Evolutionary conservation across 2,113 vertebrate genomes (phyloP).

Genomic region (Pelvicachromis taeniatus): DNA sequence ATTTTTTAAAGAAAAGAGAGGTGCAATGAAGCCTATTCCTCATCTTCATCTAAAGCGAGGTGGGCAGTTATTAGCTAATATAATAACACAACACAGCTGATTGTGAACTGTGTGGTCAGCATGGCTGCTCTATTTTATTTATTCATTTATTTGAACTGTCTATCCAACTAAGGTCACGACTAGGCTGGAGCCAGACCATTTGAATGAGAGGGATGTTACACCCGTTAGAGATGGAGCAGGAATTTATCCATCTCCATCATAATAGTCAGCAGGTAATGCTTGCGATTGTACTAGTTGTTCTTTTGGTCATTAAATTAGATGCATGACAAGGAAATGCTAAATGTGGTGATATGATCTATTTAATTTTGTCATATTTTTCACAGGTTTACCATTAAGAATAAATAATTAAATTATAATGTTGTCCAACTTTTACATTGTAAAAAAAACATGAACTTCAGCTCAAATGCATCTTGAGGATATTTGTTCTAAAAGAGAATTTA

Average conservation of each 20-base stretch:
- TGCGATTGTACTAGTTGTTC: background rate
- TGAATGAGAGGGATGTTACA: background rate
- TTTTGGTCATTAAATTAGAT: background rate
- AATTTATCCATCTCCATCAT: background rate
- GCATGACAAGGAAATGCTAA: background rate
- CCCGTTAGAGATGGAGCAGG: background rate
- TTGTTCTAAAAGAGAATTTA: background rate
- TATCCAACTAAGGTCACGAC: background rate
- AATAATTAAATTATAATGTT: background rate
- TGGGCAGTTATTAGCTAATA: background rate
- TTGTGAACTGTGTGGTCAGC: background rate
- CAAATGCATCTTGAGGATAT: background rate
- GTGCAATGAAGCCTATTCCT: background rate
- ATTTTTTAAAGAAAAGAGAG: background rate
- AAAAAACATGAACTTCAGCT: background rate
- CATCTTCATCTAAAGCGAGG: background rate
- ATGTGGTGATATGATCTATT: background rate
- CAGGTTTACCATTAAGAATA: background rate
- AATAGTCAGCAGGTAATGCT: background rate
- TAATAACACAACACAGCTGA: background rate
- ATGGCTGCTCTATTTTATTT: background rate
- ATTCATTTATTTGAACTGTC: background rate
- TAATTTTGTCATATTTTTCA: background rate
- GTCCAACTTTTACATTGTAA: background rate
- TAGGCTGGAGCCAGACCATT: background rate